Conservation (phyloP, 1,140 invertebrate species). For the Danaus plexippus region DNA sequence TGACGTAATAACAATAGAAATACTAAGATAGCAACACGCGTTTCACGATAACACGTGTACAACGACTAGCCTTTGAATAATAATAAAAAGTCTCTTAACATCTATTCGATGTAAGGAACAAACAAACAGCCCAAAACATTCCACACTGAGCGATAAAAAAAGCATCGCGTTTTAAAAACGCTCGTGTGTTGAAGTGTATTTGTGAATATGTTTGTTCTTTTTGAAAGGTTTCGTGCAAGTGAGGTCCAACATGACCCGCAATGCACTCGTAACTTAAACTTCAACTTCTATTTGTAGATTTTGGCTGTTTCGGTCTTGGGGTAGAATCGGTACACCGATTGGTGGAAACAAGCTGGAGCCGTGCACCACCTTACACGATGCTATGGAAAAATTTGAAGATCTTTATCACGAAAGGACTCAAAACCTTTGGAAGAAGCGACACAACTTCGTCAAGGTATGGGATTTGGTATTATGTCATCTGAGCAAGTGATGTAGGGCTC, state of each 20-base stretch:
- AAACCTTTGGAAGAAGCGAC: constrained; percentile 81
- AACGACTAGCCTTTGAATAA: too few species aligned
- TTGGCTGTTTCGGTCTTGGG: constrained; percentile 94
- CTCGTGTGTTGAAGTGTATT: too few species aligned
- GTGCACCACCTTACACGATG: constrained; percentile 71
- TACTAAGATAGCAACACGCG: too few species aligned
- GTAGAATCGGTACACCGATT: constrained; percentile 94
- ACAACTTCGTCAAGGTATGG: constrained; percentile 83
- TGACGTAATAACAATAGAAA: too few species aligned
- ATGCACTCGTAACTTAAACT: not conserved
- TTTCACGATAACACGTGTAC: too few species aligned
- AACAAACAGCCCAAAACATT: too few species aligned
- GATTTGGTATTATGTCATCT: constrained; percentile 6
- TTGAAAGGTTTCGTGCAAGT: not conserved
- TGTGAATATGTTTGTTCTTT: too few species aligned
- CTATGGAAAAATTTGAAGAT: constrained; percentile 77
- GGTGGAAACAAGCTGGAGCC: constrained; percentile 85
- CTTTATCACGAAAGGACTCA: constrained; percentile 89
- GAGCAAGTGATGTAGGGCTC: constrained; percentile 2
- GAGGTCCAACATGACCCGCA: too few species aligned
- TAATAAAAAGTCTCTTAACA: too few species aligned
- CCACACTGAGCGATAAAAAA: too few species aligned
- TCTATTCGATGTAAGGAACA: too few species aligned
- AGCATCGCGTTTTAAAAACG: too few species aligned
- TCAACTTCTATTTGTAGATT: constrained; percentile 69